Percentiles rank a stretch among this genome's conserved stretches.
These are phyloP conservation scores for Stramonita haemastoma DNA, from an alignment of 2,888 invertebrate genomes.

Conservation along the genomic window DNA sequence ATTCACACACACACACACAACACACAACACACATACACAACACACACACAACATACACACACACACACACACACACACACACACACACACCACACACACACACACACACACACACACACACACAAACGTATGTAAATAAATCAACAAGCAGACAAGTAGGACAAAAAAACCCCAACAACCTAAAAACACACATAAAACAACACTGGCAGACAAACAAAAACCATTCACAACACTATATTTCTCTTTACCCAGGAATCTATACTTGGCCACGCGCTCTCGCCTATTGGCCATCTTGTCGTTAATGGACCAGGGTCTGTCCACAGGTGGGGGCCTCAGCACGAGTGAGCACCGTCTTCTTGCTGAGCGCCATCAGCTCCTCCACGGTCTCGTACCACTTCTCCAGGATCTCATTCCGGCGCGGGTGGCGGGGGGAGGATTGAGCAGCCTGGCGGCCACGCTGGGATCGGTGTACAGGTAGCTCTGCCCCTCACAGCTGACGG, in stretches of 20 bases:
- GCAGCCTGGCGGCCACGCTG: conserved; percentile 24
- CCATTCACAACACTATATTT: background rate
- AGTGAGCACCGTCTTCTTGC: conserved; percentile 21
- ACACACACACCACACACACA: no score
- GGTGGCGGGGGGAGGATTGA: background rate
- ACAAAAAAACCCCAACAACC: no score
- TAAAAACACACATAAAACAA: background rate
- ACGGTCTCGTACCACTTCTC: conserved; percentile 33
- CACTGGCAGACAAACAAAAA: background rate
- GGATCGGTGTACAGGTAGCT: conserved; percentile 41
- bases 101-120: no score
- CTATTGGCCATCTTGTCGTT: conserved; percentile 40
- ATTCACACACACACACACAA: no score
- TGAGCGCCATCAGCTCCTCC: conserved; percentile 26
- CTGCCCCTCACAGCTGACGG: background rate
- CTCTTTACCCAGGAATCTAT: conserved; percentile 53
- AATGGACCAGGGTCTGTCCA: conserved; percentile 35
- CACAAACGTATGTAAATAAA: no score
- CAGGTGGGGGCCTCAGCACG: conserved; percentile 32
- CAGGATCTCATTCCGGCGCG: background rate
- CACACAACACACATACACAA: no score
- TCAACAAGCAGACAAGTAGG: no score
- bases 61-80: no score
- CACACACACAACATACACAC: no score
- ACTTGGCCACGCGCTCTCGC: conserved; percentile 47